These are phyloP conservation scores for Gymnopithys bicolor DNA, from an alignment of 2,797 vertebrate species.

Conservation along the genomic window DNA sequence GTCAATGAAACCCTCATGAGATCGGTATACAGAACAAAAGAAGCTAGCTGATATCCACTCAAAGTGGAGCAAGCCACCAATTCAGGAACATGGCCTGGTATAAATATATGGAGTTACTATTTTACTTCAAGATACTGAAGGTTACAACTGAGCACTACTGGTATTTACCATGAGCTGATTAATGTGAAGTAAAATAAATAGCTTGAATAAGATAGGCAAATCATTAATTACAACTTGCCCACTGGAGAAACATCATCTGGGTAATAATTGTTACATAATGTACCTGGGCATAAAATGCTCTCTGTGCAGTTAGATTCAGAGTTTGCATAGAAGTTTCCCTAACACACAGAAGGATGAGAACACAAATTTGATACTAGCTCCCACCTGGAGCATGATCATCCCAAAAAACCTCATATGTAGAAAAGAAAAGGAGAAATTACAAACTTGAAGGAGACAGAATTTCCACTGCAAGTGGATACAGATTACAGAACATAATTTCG, in stretches of 20 bases:
- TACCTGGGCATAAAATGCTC: neutral
- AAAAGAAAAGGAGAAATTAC: neutral
- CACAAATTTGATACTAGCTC: neutral
- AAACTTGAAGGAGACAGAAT: neutral
- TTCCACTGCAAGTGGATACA: neutral
- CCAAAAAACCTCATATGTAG: neutral
- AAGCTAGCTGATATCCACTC: neutral
- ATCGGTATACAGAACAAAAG: neutral
- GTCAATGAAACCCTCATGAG: neutral
- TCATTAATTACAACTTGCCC: neutral
- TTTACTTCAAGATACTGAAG: neutral
- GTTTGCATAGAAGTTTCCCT: neutral
- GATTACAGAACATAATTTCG: neutral
- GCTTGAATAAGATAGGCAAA: neutral
- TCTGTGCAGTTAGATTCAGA: neutral
- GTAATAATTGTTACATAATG: neutral
- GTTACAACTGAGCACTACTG: neutral
- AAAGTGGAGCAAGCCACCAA: neutral
- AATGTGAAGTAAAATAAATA: neutral
- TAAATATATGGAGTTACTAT: neutral
- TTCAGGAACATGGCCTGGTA: neutral
- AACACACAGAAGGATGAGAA: neutral
- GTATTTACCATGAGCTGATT: neutral
- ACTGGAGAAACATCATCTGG: neutral
- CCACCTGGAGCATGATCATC: neutral